A percentile compares a stretch with the other conserved stretches of the same genome.
Evolutionary conservation across 2,888 invertebrate genomes (phyloP).

Genomic region (Theodoxus fluviatilis): DNA sequence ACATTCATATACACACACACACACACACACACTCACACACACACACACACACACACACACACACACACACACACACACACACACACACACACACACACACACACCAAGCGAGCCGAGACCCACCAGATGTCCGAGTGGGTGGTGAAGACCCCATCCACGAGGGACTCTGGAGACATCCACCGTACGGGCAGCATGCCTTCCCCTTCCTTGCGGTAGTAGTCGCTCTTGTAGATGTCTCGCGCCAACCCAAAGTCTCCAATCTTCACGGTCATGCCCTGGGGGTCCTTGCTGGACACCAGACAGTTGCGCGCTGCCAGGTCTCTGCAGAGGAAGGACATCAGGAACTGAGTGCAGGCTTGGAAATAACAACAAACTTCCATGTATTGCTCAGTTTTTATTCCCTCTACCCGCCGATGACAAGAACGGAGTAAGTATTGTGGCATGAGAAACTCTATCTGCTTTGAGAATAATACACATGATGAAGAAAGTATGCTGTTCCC

Average conservation of each 20-base stretch:
- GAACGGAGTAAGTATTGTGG: no score
- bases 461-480: no score
- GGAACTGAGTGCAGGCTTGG: background rate
- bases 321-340: conserved; percentile 48
- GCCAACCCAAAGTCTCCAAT: conserved; percentile 97
- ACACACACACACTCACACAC: background rate
- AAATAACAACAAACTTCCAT: background rate
- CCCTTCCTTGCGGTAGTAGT: conserved; percentile 95
- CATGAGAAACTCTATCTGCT: no score
- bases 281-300: conserved; percentile 72
- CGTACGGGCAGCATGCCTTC: conserved; percentile 88
- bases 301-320: conserved; percentile 97
- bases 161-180: conserved; percentile 98
- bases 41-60: no score
- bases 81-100: background rate
- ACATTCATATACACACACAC: background rate
- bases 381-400: no score
- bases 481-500: no score
- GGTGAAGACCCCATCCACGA: conserved; percentile 94
- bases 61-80: no score
- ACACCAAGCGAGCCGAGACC: conserved; percentile 15
- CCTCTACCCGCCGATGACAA: no score
- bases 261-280: conserved; percentile 79
- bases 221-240: conserved; percentile 94
- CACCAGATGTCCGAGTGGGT: conserved; percentile 95